These are phyloP conservation scores for Pinna nobilis DNA, from an alignment of 1,140 invertebrate species.

Conservation along the genomic window DNA sequence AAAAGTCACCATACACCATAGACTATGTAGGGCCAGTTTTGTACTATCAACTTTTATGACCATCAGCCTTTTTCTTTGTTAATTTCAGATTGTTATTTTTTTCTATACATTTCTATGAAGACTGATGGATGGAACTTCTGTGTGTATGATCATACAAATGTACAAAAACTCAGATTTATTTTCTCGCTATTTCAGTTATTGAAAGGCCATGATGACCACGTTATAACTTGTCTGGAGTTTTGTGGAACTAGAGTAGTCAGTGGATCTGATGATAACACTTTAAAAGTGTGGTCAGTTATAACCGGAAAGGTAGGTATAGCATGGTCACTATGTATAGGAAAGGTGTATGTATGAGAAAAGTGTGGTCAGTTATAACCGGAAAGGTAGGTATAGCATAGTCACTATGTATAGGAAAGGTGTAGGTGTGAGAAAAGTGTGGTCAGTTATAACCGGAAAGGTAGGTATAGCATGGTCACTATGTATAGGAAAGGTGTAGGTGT, in stretches of 20 bases:
- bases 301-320: slow-evolving; percentile 87
- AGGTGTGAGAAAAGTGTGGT: slow-evolving; percentile 99
- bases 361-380: slow-evolving; percentile 96
- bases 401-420: not conserved
- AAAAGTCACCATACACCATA: too few relatives aligned
- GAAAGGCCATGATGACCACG: slow-evolving; percentile 99
- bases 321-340: not conserved
- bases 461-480: not conserved
- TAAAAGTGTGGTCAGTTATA: slow-evolving; percentile 98
- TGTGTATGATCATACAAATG: too few relatives aligned
- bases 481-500: not conserved
- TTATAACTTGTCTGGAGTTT: slow-evolving; percentile 99
- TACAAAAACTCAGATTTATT: too few relatives aligned
- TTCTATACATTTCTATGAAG: too few relatives aligned
- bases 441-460: slow-evolving; percentile 94
- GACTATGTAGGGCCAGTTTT: too few relatives aligned
- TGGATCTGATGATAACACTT: slow-evolving; percentile 98
- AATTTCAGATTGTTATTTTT: too few relatives aligned
- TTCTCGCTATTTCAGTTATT: slow-evolving; percentile 91
- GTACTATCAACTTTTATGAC: too few relatives aligned
- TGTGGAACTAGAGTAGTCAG: slow-evolving; percentile 96
- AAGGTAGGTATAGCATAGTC: slow-evolving; percentile 80
- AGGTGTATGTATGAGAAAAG: too few relatives aligned
- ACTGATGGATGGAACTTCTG: too few relatives aligned
- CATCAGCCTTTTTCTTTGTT: too few relatives aligned